A percentile compares a stretch with the other conserved stretches of the same genome.
Evolutionary conservation across 2,113 vertebrate genomes (phyloP).

Genomic region (Paedocypris sp.): DNA sequence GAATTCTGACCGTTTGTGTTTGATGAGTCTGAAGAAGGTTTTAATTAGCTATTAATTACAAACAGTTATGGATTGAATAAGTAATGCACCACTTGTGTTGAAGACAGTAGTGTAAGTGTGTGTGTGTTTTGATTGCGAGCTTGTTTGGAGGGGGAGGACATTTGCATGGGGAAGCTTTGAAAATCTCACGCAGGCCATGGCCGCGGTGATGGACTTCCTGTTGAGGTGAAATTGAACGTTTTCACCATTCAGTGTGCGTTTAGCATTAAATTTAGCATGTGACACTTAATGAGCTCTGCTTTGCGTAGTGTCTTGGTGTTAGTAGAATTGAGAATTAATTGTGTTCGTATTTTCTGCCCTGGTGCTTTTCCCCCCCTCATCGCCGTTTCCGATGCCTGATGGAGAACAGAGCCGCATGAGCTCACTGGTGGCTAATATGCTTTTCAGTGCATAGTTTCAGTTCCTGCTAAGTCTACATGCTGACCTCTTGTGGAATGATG

Average conservation of each 20-base stretch:
- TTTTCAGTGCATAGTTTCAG: too few relatives aligned
- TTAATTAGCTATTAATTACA: slow-evolving; percentile 2
- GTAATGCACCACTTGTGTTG: not conserved
- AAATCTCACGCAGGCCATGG: not conserved
- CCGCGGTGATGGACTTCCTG: slow-evolving; percentile 10
- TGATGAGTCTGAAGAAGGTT: not conserved
- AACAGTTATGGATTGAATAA: not conserved
- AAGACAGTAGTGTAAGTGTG: not conserved
- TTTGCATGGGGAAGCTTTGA: not conserved
- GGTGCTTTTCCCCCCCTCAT: slow-evolving; percentile 1
- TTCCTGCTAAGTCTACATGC: not conserved
- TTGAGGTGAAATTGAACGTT: slow-evolving; percentile 23
- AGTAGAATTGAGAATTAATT: slow-evolving; percentile 25
- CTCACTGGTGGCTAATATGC: not conserved
- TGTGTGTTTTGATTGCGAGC: not conserved
- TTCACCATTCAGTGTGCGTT: slow-evolving; percentile 18
- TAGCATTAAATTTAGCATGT: slow-evolving; percentile 19
- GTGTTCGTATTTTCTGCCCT: slow-evolving; percentile 2
- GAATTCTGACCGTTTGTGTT: not conserved
- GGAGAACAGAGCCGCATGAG: not conserved
- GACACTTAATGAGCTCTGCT: slow-evolving; percentile 16
- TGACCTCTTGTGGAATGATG: not conserved
- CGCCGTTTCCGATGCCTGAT: not conserved
- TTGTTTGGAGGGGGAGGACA: not conserved
- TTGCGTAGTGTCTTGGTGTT: slow-evolving; percentile 2